Conservation (phyloP, 2,888 invertebrate genomes). For the Tolmerus cingulatus region DNA sequence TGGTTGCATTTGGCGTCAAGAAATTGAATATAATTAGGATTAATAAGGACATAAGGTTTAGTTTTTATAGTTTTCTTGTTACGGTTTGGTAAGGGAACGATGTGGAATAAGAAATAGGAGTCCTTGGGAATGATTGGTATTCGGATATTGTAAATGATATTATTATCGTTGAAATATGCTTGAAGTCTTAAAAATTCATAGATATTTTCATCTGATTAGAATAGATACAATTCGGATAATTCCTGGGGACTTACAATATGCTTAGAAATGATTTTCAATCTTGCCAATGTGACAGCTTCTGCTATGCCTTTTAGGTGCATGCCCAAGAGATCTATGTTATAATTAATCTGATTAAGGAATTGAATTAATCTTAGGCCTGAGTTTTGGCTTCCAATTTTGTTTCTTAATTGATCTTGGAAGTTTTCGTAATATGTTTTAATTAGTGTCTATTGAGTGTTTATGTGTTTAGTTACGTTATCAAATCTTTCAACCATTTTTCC, state of each 20-base stretch:
- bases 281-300: conserved; percentile 46
- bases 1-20: background rate
- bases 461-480: conserved; percentile 48
- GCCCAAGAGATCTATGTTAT: conserved; percentile 42
- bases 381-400: too few relatives aligned
- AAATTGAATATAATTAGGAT: background rate
- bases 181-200: background rate
- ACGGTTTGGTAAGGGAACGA: background rate
- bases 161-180: background rate
- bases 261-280: conserved; percentile 48
- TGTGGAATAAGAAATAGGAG: background rate
- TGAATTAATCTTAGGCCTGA: background rate
- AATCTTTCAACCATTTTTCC: conserved; percentile 46
- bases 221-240: too few relatives aligned
- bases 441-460: conserved; percentile 46
- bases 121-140: background rate
- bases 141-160: background rate
- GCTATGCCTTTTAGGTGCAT: conserved; percentile 45
- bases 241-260: background rate
- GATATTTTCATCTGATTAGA: background rate
- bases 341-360: conserved; percentile 45
- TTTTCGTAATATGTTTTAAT: conserved; percentile 38
- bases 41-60: background rate
- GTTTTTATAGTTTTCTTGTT: background rate
- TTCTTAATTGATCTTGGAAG: background rate